Evolutionary conservation across 2,888 invertebrate genomes (phyloP).

Genomic region (Reticulitermes lucifugus): DNA sequence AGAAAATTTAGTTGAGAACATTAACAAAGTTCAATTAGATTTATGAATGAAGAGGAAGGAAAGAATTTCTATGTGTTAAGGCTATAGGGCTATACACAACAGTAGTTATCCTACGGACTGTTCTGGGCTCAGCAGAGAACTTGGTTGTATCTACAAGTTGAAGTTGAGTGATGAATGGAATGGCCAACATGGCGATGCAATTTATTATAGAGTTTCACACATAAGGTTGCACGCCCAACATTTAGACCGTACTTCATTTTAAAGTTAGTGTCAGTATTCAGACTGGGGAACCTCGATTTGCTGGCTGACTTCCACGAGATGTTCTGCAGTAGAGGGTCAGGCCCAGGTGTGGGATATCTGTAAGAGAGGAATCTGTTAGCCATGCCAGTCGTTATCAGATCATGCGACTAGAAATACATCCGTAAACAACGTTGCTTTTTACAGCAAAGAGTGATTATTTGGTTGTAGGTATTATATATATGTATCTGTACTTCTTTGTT

Average conservation of each 20-base stretch:
- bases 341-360: neutral
- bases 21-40: too few species aligned
- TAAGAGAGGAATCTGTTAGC: neutral
- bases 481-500: too few species aligned
- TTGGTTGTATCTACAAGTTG: too few species aligned
- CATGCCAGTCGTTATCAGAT: neutral
- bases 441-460: too few species aligned
- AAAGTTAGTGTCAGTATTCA: neutral
- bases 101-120: too few species aligned
- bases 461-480: too few species aligned
- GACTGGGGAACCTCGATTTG: neutral
- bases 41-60: too few species aligned
- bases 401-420: neutral
- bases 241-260: neutral
- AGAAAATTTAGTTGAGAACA: too few species aligned
- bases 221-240: neutral
- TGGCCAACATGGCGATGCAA: neutral
- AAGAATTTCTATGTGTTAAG: too few species aligned
- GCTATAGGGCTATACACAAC: too few species aligned
- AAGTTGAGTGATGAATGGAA: neutral
- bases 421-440: neutral
- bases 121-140: too few species aligned
- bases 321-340: neutral
- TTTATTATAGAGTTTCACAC: neutral
- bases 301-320: neutral